Conservation (phyloP, 1,140 invertebrate species). For the Rhagoletis zephyria region DNA sequence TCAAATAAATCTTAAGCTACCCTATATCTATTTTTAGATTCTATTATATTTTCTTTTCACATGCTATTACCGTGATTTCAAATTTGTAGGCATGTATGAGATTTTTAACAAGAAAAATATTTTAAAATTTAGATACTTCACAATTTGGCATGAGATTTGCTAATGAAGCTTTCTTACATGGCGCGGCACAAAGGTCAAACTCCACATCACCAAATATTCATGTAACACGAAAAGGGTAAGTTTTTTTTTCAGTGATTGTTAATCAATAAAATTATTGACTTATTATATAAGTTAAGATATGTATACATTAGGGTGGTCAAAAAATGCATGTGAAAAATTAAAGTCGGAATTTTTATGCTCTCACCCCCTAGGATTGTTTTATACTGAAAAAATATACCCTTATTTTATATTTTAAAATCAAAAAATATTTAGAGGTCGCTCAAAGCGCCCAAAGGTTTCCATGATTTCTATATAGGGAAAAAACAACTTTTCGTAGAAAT, state of each 20-base stretch:
- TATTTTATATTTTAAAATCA: too few species aligned
- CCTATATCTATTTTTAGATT: constrained; percentile 3
- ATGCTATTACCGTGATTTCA: constrained; percentile 9
- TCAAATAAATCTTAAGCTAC: constrained; percentile 14
- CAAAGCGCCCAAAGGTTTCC: too few species aligned
- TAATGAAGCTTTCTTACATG: constrained; percentile 63
- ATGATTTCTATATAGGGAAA: too few species aligned
- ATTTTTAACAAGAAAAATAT: constrained; percentile 34
- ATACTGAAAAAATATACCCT: too few species aligned
- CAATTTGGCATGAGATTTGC: constrained; percentile 65
- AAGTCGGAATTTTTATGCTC: too few species aligned
- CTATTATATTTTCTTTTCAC: neutral
- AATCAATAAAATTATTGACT: constrained; percentile 1
- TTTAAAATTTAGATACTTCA: constrained; percentile 56
- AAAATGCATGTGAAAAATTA: too few species aligned
- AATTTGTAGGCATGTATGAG: neutral
- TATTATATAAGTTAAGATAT: too few species aligned
- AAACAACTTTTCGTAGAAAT: too few species aligned
- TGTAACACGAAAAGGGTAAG: constrained; percentile 69
- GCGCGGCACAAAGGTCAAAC: constrained; percentile 64
- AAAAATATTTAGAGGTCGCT: too few species aligned
- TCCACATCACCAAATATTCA: constrained; percentile 70
- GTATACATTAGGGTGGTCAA: too few species aligned
- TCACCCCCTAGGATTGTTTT: too few species aligned
- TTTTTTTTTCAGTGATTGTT: constrained; percentile 42